Evolutionary conservation across 2,113 vertebrate genomes (phyloP).

Genomic region (Pelecanoides urinatrix): DNA sequence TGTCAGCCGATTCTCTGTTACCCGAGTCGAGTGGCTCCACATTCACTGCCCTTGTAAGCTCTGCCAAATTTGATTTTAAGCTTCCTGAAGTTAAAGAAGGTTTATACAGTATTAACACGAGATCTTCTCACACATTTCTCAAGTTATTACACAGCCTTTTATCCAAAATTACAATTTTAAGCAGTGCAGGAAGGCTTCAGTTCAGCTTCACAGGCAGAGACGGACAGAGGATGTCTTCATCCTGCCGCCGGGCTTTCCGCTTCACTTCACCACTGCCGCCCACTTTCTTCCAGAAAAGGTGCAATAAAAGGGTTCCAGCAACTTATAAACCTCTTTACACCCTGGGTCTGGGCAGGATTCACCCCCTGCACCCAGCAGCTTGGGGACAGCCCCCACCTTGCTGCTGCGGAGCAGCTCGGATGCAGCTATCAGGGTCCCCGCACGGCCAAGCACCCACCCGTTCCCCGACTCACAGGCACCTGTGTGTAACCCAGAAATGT

Average conservation of each 20-base stretch:
- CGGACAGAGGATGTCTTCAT: slow-evolving; percentile 59
- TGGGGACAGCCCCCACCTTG: not conserved
- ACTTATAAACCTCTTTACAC: not conserved
- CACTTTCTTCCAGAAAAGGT: not conserved
- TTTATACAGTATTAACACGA: slow-evolving; percentile 64
- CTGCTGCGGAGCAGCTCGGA: not conserved
- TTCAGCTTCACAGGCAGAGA: slow-evolving; percentile 19
- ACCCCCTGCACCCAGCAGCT: not conserved
- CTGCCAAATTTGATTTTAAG: slow-evolving; percentile 72
- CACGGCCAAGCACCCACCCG: fast-evolving
- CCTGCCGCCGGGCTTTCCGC: not conserved
- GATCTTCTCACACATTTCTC: slow-evolving; percentile 45
- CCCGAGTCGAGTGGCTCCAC: slow-evolving; percentile 45
- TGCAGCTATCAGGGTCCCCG: fast-evolving
- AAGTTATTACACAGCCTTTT: slow-evolving; percentile 50
- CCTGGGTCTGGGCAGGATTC: not conserved
- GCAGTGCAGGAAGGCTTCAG: slow-evolving; percentile 5
- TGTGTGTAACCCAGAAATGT: not conserved
- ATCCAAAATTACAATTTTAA: slow-evolving; percentile 44
- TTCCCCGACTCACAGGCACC: not conserved
- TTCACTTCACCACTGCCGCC: not conserved
- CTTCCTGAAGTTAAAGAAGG: slow-evolving; percentile 68
- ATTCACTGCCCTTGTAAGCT: slow-evolving; percentile 60
- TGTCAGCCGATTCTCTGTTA: slow-evolving; percentile 12
- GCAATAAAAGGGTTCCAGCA: not conserved